Evolutionary conservation across 2,113 vertebrate genomes (phyloP).

Genomic region (Laterallus jamaicensis): DNA sequence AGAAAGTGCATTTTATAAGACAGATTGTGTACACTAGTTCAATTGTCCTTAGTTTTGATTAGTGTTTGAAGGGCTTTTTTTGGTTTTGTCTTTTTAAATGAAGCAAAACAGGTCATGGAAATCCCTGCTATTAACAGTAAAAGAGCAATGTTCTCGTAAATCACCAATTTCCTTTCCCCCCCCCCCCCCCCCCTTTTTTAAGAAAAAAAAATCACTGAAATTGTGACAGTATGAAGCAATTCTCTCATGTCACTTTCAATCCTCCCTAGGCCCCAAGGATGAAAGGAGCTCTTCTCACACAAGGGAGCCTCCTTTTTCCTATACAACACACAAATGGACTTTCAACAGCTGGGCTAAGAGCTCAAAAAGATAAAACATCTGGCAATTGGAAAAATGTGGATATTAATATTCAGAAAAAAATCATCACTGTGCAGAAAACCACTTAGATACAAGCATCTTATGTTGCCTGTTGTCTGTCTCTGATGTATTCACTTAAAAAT

Average conservation of each 20-base stretch:
- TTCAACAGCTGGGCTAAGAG: neutral
- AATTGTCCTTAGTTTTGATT: conserved; percentile 44
- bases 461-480: neutral
- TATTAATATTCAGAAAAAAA: neutral
- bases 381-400: neutral
- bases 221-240: neutral
- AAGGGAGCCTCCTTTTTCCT: neutral
- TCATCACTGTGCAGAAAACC: neutral
- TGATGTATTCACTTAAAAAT: neutral
- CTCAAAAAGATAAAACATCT: neutral
- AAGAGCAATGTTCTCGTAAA: neutral
- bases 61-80: neutral
- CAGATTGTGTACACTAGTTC: neutral
- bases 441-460: neutral
- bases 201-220: neutral
- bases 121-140: neutral
- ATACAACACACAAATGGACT: conserved; percentile 8
- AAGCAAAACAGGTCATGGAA: neutral
- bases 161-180: neutral
- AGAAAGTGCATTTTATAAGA: conserved; percentile 7
- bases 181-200: neutral
- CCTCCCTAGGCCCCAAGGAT: neutral
- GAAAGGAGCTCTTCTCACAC: conserved; percentile 1
- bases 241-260: conserved; percentile 27
- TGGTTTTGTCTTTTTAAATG: neutral